These are phyloP conservation scores for Cervus canadensis DNA, from an alignment of 2,113 vertebrate species.

Conservation along the genomic window DNA sequence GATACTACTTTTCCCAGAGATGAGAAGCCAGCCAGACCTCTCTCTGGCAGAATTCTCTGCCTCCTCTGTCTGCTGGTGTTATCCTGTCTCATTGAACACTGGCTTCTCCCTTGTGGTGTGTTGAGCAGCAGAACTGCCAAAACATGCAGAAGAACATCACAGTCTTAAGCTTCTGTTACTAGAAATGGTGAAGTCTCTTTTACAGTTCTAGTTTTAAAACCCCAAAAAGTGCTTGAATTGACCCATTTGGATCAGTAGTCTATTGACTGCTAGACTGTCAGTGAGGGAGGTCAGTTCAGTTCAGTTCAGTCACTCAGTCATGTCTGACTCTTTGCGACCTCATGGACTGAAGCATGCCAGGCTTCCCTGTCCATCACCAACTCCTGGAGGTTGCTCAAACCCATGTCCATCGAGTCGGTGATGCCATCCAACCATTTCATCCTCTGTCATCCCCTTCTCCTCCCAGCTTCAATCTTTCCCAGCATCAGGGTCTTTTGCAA, in stretches of 20 bases:
- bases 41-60: background rate
- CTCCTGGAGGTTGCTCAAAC: background rate
- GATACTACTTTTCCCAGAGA: background rate
- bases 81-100: background rate
- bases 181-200: constrained; percentile 15
- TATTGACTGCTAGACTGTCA: background rate
- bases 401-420: background rate
- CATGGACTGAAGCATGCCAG: background rate
- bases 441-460: background rate
- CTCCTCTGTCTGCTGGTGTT: constrained; percentile 29
- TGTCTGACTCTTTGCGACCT: background rate
- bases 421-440: background rate
- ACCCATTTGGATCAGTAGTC: background rate
- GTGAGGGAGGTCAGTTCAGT: background rate
- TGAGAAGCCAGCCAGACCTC: background rate
- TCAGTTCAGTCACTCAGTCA: background rate
- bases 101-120: constrained; percentile 23
- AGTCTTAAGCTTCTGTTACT: constrained; percentile 4
- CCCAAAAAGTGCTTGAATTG: background rate
- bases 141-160: background rate
- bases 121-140: constrained; percentile 26
- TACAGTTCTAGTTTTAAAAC: background rate
- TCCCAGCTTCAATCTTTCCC: background rate
- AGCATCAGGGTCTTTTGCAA: background rate
- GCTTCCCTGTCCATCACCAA: background rate